phyloP scores from a whole-genome alignment of 1,140 invertebrate genomes.

The Brachystomella parvula region DNA sequence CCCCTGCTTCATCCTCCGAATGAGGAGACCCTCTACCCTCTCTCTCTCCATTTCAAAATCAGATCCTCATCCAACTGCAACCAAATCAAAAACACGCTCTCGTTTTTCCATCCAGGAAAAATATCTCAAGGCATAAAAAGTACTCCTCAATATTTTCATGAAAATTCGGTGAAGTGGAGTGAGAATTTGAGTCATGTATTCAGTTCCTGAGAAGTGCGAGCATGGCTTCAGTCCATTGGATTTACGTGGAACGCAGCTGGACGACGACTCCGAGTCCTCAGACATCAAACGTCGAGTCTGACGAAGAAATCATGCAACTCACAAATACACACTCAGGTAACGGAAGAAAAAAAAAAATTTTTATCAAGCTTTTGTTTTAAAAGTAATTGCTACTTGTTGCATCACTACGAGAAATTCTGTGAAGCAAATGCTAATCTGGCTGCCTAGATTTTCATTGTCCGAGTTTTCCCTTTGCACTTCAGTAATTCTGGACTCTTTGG shows the following conservation, averaged over 20 bases:
- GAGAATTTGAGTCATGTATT: too few relatives aligned
- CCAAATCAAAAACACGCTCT: too few relatives aligned
- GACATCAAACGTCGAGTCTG: conserved; percentile 40
- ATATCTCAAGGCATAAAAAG: too few relatives aligned
- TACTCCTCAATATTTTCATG: too few relatives aligned
- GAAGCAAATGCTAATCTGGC: neutral
- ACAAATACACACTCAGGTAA: conserved; percentile 27
- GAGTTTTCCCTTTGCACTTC: neutral
- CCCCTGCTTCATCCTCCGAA: conserved; percentile 8
- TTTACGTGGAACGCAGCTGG: conserved; percentile 28
- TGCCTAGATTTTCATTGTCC: neutral
- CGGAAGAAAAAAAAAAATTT: neutral
- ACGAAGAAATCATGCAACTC: conserved; percentile 36
- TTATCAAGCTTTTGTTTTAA: neutral
- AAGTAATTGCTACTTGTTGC: neutral
- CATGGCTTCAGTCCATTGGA: conserved; percentile 29
- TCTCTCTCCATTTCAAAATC: too few relatives aligned
- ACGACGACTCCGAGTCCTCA: conserved; percentile 35
- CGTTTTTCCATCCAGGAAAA: too few relatives aligned
- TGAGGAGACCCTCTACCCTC: too few relatives aligned
- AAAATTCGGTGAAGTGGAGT: too few relatives aligned
- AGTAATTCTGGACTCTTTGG: neutral
- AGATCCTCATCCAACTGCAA: too few relatives aligned
- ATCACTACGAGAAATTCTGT: neutral
- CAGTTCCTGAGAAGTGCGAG: conserved; percentile 31